phyloP scores from a whole-genome alignment of 2,888 invertebrate genomes.

The Drosophila antonietae region DNA sequence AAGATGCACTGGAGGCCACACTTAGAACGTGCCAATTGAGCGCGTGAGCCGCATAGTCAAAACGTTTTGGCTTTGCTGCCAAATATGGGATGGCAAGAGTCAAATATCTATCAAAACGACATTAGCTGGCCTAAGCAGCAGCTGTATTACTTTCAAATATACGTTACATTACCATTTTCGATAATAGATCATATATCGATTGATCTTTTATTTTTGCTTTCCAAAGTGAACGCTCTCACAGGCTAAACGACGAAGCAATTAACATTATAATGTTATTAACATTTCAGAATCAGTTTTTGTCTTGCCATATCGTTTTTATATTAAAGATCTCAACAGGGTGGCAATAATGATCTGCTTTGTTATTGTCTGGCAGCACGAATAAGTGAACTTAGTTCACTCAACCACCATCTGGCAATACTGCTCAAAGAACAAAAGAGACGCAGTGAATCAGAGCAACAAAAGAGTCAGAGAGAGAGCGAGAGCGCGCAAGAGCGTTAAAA shows the following conservation, averaged over 20 bases:
- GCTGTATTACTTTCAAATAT: slow-evolving; percentile 30
- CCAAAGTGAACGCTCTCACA: neutral
- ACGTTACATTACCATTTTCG: slow-evolving; percentile 26
- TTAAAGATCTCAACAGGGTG: slow-evolving; percentile 30
- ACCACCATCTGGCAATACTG: slow-evolving; percentile 33
- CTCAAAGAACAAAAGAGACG: slow-evolving; percentile 65
- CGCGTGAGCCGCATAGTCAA: slow-evolving; percentile 68
- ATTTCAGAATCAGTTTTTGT: neutral
- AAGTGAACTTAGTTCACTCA: slow-evolving; percentile 42
- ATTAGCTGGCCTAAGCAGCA: slow-evolving; percentile 47
- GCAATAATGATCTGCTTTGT: slow-evolving; percentile 51
- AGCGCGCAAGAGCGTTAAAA: slow-evolving; percentile 40
- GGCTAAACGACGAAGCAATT: neutral
- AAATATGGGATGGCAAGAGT: slow-evolving; percentile 40
- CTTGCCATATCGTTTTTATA: slow-evolving; percentile 30
- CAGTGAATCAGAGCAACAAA: slow-evolving; percentile 19
- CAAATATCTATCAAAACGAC: slow-evolving; percentile 70
- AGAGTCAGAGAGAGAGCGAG: slow-evolving; percentile 45
- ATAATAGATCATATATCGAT: slow-evolving; percentile 3
- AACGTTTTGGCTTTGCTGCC: slow-evolving; percentile 34
- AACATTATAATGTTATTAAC: slow-evolving; percentile 5
- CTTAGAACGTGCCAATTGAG: slow-evolving; percentile 69
- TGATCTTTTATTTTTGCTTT: neutral
- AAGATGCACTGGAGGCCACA: slow-evolving; percentile 59
- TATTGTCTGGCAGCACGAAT: slow-evolving; percentile 45